Evolutionary conservation across 2,797 vertebrate genomes (phyloP).

Genomic region (Aulostomus chinensis): DNA sequence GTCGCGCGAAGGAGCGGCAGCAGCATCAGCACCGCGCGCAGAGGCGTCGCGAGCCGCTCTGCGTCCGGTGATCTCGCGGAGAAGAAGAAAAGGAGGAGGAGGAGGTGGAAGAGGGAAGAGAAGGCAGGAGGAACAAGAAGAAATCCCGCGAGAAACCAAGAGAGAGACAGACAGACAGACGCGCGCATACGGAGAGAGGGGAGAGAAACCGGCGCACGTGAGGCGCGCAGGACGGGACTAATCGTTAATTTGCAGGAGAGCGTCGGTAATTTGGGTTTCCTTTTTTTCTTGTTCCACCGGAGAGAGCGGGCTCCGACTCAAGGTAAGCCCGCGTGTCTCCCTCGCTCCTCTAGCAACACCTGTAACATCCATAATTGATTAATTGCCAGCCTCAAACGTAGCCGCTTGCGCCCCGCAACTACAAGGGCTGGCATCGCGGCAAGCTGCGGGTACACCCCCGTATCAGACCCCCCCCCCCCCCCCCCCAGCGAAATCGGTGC

Average conservation of each 20-base stretch:
- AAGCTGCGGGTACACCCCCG: no score
- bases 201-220: slow-evolving; percentile 38
- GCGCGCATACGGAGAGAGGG: slow-evolving; percentile 13
- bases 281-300: neutral
- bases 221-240: slow-evolving; percentile 46
- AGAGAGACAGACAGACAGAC: slow-evolving; percentile 26
- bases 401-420: no score
- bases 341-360: slow-evolving; percentile 35
- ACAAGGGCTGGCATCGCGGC: no score
- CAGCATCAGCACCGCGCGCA: slow-evolving; percentile 21
- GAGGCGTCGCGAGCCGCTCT: slow-evolving; percentile 25
- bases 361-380: slow-evolving; percentile 51
- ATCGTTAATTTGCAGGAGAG: slow-evolving; percentile 24
- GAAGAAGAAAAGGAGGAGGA: neutral
- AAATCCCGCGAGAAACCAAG: slow-evolving; percentile 62
- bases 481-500: no score
- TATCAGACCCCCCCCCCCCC: no score
- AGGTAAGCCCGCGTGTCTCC: slow-evolving; percentile 45
- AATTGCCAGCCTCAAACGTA: no score
- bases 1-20: slow-evolving; percentile 16
- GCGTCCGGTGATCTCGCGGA: slow-evolving; percentile 40
- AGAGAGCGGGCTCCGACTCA: slow-evolving; percentile 19
- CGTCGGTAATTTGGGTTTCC: neutral
- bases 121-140: slow-evolving; percentile 6
- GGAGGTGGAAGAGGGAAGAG: neutral